Conservation (phyloP, 2,888 invertebrate species). For the Adineta ricciae region DNA sequence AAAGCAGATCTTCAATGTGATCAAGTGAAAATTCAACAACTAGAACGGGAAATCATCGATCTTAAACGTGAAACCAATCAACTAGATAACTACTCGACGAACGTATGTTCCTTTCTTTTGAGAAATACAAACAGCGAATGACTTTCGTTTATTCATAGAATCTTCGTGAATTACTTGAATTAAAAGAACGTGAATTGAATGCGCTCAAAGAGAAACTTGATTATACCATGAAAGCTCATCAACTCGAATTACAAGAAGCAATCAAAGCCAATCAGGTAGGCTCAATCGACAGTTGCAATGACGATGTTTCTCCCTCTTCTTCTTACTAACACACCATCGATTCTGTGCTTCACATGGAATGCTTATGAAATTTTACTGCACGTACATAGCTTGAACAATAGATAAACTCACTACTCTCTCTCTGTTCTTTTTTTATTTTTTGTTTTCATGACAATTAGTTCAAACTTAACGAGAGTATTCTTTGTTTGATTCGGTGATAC, state of each 20-base stretch:
- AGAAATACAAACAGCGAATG: not conserved
- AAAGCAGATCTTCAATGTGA: constrained; percentile 4
- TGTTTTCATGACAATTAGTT: not conserved
- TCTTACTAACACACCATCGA: not conserved
- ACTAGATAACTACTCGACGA: not conserved
- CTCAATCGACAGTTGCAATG: not conserved
- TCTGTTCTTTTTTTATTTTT: not conserved
- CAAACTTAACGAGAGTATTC: not conserved
- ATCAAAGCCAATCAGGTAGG: constrained; percentile 17
- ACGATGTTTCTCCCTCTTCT: not conserved
- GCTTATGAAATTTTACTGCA: not conserved
- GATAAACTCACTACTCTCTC: not conserved
- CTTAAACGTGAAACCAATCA: not conserved
- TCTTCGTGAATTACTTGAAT: constrained; percentile 12
- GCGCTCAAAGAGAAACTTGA: constrained; percentile 20
- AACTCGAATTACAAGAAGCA: not conserved
- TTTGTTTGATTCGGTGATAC: not conserved
- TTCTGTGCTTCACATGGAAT: not conserved
- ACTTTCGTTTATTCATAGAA: not conserved
- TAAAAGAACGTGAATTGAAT: constrained; percentile 18
- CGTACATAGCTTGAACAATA: not conserved
- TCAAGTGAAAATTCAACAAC: not conserved
- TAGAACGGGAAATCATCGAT: not conserved
- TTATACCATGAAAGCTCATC: not conserved
- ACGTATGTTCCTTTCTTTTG: not conserved